A percentile compares a stretch with the other conserved stretches of the same genome.
Evolutionary conservation across 2,888 invertebrate genomes (phyloP).

Genomic region (Nemurella pictetii): DNA sequence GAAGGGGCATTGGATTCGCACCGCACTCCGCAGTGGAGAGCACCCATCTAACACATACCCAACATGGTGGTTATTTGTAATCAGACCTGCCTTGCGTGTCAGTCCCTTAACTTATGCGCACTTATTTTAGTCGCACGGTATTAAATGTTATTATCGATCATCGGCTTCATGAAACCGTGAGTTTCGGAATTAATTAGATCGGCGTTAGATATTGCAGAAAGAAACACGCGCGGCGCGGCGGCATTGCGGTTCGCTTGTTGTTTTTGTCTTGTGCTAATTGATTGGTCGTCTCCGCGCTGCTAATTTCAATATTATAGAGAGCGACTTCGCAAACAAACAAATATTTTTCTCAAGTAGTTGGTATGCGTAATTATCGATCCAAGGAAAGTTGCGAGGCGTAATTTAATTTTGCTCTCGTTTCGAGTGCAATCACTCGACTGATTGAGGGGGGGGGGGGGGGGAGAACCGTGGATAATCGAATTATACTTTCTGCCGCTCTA

Average conservation of each 20-base stretch:
- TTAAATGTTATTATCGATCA: neutral
- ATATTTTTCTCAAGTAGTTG: neutral
- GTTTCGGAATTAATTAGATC: neutral
- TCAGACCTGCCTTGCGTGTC: neutral
- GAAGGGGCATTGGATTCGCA: neutral
- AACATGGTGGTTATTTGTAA: too few relatives aligned
- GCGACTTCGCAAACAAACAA: neutral
- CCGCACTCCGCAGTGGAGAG: too few relatives aligned
- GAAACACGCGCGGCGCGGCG: neutral
- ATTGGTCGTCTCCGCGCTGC: neutral
- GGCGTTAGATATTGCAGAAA: neutral
- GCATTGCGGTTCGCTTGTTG: neutral
- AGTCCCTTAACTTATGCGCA: neutral
- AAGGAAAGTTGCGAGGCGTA: neutral
- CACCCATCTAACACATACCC: too few relatives aligned
- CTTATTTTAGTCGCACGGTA: neutral
- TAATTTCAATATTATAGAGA: neutral
- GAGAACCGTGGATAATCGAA: neutral
- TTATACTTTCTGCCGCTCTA: neutral
- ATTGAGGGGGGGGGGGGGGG: neutral
- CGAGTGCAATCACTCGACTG: neutral
- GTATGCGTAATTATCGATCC: neutral
- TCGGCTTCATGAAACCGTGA: neutral
- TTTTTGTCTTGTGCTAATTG: neutral
- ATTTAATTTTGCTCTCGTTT: neutral